Evolutionary conservation across 2,888 invertebrate species (phyloP), one percentile per base, ranked within the genome.

Genomic region (Chloroclysta siterata): DNA sequence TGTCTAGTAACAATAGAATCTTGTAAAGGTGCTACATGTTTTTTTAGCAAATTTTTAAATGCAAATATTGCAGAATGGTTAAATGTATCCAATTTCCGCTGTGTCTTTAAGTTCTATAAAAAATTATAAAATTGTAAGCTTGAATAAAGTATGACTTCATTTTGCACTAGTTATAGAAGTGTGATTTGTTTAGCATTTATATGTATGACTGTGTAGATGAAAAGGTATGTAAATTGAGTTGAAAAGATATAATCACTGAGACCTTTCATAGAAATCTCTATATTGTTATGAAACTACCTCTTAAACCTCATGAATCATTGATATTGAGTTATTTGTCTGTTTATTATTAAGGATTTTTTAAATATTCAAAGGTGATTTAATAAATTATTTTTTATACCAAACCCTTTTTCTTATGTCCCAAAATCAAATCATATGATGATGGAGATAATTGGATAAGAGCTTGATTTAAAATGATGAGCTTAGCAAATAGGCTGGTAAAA

Each of bases 401-500:
- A 10, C 11, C 14, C 11, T 54, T 42, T 41, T 8, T 41, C 10
- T 15, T 48, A 48, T 55, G 28, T 28, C n/a, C 14, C 7, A 4
- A 42, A 42, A 42, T 22, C 22, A 22, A 3, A 22, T 22, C n/a
- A n/a, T n/a, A n/a, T n/a, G n/a, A n/a, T n/a, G n/a, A n/a, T n/a
- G n/a, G n/a, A n/a, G n/a, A 22, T 2, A 22, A 22, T 22, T 22
- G 22, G 22, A n/a, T n/a, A n/a, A n/a, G n/a, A 22, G 22, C 3
- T 22, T 22, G 22, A 22, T 22, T 2, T 3, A 1, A 22, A 22
- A 22, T 22, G 22, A 22, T 22, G 22, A 22, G 22, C 22, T 2
- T 22, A 22, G n/a, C n/a, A n/a, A n/a, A n/a, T n/a, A 28, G 1
- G 8, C 2, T 7, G 10, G 36, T 39, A 62, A 62, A 81, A 70